Percentiles rank a stretch among this genome's conserved stretches.
Evolutionary conservation across 2,797 vertebrate genomes (phyloP).

Genomic region (Sandelia bainsii): DNA sequence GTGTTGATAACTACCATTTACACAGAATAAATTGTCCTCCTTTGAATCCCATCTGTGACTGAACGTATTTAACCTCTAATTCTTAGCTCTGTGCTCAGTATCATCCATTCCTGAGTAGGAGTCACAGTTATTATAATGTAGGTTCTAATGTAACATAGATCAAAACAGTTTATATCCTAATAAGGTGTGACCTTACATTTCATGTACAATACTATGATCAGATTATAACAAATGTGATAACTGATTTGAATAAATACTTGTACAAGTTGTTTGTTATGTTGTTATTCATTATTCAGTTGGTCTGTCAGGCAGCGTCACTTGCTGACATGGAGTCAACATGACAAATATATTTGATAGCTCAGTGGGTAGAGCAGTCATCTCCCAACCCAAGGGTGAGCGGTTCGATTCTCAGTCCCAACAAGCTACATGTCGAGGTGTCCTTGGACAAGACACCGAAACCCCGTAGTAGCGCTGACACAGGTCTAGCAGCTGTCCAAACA

Average conservation of each 20-base stretch:
- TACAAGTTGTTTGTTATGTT: constrained; percentile 34
- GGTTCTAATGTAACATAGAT: constrained; percentile 30
- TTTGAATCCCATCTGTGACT: constrained; percentile 22
- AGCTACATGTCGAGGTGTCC: no score
- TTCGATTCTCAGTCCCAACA: no score
- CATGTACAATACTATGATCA: constrained; percentile 40
- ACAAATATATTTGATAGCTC: no score
- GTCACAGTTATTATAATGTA: constrained; percentile 30
- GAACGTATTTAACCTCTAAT: constrained; percentile 52
- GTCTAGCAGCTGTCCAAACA: no score
- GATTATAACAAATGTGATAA: constrained; percentile 50
- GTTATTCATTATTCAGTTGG: constrained; percentile 4
- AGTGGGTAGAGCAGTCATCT: no score
- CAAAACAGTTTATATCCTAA: constrained; percentile 15
- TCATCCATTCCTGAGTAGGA: constrained; percentile 11
- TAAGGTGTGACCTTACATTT: constrained; percentile 21
- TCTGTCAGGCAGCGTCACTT: constrained; percentile 19
- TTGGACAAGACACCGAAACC: no score
- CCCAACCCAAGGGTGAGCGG: no score
- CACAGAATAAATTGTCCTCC: constrained; percentile 17
- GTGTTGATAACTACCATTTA: constrained; percentile 19
- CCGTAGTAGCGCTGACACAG: no score
- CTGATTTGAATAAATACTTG: constrained; percentile 68
- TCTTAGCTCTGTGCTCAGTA: constrained; percentile 19
- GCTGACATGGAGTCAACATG: constrained; percentile 22